phyloP scores from a whole-genome alignment of 2,113 vertebrate species.

The Microcebus jonahi region DNA sequence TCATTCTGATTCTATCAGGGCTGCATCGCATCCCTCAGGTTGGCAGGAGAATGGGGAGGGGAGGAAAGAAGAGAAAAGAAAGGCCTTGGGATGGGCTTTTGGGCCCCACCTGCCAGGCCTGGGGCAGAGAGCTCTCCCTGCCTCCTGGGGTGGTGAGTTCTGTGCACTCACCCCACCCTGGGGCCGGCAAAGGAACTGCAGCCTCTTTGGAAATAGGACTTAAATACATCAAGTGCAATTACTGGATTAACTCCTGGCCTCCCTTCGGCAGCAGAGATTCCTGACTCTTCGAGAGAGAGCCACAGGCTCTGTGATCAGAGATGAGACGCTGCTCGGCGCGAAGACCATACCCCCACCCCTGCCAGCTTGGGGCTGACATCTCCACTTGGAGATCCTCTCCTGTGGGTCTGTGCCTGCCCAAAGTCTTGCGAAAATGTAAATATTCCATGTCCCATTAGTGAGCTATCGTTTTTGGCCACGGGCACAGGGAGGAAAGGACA shows the following conservation, averaged over 20 bases:
- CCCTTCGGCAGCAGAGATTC: background rate
- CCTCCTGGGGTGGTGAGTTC: background rate
- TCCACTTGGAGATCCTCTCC: background rate
- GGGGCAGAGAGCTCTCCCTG: fast-evolving
- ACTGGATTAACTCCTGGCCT: background rate
- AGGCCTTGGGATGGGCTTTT: background rate
- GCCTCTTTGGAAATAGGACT: background rate
- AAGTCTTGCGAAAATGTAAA: background rate
- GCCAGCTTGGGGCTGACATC: background rate
- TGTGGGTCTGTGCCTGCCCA: background rate
- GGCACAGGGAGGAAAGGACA: background rate
- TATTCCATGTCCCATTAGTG: fast-evolving
- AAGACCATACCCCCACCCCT: background rate
- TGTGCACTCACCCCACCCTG: constrained; percentile 65
- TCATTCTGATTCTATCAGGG: background rate
- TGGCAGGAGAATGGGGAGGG: fast-evolving
- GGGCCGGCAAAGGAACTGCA: constrained; percentile 65
- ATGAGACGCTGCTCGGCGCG: fast-evolving
- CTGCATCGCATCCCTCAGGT: fast-evolving
- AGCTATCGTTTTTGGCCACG: background rate
- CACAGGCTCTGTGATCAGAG: background rate
- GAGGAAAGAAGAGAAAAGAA: background rate
- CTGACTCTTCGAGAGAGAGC: background rate
- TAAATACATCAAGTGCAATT: no score
- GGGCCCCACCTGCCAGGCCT: background rate